Base-by-base conservation (phyloP, 2,888 invertebrate genomes). In the Ectemnius lituratus region DNA sequence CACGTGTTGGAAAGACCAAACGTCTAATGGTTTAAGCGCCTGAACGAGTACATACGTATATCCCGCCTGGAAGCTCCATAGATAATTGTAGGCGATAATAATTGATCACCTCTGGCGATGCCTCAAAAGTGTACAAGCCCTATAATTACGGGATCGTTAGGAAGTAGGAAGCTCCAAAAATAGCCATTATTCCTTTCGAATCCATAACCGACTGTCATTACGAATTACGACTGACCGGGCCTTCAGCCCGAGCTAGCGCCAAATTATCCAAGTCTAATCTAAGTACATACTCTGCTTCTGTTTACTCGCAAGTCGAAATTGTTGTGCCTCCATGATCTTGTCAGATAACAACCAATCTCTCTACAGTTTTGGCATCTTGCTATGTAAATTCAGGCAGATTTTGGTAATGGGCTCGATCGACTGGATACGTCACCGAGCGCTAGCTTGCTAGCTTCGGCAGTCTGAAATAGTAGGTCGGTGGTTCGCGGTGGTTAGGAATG, bases 31-130 rank as follows among this genome's bases (percentile, higher is more conserved):
- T 23, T 3, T 23, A 37, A 52, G 52, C 16, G 23, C 3, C 14
- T 16, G 1, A 5, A 13, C 52, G 28, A 59, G 16, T 46, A 63
- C 64, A 72, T 62, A 69, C 49, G 73, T 76, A 70, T 71, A 62
- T 68, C 62, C 47, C 52, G 68, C 66, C 65, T 61, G 47, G 28
- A 57, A 69, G 76, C 67, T 73, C 46, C 75, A 52, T 14, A 66
- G 77, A 70, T 84, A 81, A 81, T 81, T 80, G 71, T 60, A 23
- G 14, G 28, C 76, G 78, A 83, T 73, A 60, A 63, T 64, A 14
- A 58, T 13, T 52, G n/a, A 16, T 52, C 16, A 6, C 52, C 52
- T 5, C 14, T 52, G 2, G 52, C 52, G 52, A 52, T 52, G 64
- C 20, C 47, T 61, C 16, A 49, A 62, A 49, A 63, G 18, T 23